These are phyloP conservation scores for Coreoperca whiteheadi DNA, from an alignment of 2,113 vertebrate species.

Conservation along the genomic window DNA sequence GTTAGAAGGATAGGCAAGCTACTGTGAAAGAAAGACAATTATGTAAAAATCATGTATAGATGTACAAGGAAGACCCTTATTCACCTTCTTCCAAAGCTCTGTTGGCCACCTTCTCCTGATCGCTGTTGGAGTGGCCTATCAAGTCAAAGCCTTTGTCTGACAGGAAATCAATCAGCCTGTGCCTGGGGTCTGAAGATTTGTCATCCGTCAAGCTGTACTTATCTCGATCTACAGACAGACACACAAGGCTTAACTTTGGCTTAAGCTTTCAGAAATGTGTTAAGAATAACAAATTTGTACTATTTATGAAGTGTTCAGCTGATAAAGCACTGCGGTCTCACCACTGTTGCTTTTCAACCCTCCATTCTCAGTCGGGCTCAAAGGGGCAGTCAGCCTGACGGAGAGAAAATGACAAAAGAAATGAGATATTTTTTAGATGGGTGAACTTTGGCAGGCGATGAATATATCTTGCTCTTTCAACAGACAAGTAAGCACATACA, in stretches of 20 bases:
- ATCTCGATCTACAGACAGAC: conserved; percentile 75
- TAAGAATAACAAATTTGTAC: conserved; percentile 42
- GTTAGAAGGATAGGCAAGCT: conserved; percentile 19
- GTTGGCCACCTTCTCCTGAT: conserved; percentile 75
- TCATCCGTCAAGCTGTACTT: conserved; percentile 78
- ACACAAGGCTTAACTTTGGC: conserved; percentile 30
- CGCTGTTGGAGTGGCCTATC: conserved; percentile 77
- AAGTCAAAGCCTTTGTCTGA: conserved; percentile 81
- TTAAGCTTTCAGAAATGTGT: conserved; percentile 21
- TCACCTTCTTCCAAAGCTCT: conserved; percentile 84
- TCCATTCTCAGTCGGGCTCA: conserved; percentile 82
- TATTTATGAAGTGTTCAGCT: conserved; percentile 24
- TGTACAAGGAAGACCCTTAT: conserved; percentile 6
- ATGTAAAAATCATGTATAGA: background rate
- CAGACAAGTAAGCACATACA: background rate
- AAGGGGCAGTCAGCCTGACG: conserved; percentile 58
- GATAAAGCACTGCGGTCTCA: conserved; percentile 55
- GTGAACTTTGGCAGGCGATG: conserved; percentile 17
- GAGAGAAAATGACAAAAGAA: conserved; percentile 48
- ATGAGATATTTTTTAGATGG: conserved; percentile 32
- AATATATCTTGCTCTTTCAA: background rate
- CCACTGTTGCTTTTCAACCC: conserved; percentile 74
- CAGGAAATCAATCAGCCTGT: conserved; percentile 82
- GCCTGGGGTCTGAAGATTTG: conserved; percentile 67
- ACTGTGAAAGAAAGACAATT: background rate